Evolutionary conservation across 2,113 vertebrate species (phyloP), one percentile per base, ranked within the genome.

Genomic region (Triplophysa dalaica): DNA sequence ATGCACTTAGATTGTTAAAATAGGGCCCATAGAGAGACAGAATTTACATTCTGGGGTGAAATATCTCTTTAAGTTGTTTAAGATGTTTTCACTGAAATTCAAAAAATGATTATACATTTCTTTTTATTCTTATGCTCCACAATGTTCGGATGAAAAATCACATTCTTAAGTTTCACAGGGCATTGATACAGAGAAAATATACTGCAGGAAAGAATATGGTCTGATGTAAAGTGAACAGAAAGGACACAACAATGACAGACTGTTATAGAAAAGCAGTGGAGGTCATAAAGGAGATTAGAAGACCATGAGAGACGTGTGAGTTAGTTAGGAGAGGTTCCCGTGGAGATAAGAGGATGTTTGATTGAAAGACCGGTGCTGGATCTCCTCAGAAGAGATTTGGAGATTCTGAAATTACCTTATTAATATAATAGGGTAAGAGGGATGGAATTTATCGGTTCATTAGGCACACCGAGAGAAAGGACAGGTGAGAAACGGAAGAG

Each of bases 401-500:
- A 82, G 54, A 73, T 74, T 77, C 17, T 54, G 48, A 65, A 48
- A 82, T 66, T 73, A 56, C 45, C 75, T 78, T 78, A 78, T 78
- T 66, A 70, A 78, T 72, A 68, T 29, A 77, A 82, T 56, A 33
- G 50, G 52, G 19, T 24, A 29, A 76, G 43, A 52, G 26, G 19
- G 21, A 61, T 75, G 43, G 16, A 62, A 75, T 81, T 69, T 76
- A 70, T 69, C 26, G 63, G 29, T 65, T 77, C 75, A 77, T 77
- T 66, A 77, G 52, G 33, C 45, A 21, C 62, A 29, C 8, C 13
- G 38, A 65, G 56, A 75, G 38, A 65, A 65, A 8, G 64, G 50
- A 81, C 26, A 66, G 79, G 70, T 41, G 61, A 77, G 45, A 24
- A 66, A 45, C 50, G 24, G 61, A 77, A 22, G 62, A 76, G 74